Conservation (phyloP, 2,113 vertebrate genomes). For the Tichodroma muraria region DNA sequence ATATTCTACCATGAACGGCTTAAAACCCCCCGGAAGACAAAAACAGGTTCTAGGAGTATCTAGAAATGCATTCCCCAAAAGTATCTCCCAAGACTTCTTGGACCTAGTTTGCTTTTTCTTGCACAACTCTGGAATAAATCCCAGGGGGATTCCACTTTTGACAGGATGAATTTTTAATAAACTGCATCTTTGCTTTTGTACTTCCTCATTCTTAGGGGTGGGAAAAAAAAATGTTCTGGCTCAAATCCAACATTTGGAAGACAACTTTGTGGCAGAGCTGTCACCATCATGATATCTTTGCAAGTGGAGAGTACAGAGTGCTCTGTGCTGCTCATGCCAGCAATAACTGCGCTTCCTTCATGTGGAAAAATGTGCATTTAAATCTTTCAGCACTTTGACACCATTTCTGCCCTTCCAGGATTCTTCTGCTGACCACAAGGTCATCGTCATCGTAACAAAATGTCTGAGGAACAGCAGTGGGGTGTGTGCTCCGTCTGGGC, state of each 20-base stretch:
- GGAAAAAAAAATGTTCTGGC: neutral
- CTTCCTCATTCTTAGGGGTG: neutral
- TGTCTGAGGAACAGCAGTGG: neutral
- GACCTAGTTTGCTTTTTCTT: neutral
- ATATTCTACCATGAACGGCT: neutral
- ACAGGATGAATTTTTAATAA: neutral
- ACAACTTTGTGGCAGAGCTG: neutral
- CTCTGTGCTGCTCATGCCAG: neutral
- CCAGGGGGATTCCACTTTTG: neutral
- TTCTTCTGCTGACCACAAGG: neutral
- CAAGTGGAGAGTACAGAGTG: neutral
- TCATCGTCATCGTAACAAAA: neutral
- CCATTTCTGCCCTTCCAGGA: neutral
- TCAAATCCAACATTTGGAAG: neutral
- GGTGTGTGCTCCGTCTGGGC: neutral
- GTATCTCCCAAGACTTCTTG: neutral
- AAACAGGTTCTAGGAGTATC: neutral
- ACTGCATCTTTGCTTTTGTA: neutral
- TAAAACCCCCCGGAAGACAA: neutral
- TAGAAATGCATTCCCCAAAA: neutral
- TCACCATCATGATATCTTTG: neutral
- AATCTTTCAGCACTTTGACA: neutral
- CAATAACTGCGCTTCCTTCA: neutral
- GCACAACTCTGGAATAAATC: neutral
- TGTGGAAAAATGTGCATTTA: rapidly evolving